Conservation (phyloP, 2,113 vertebrate genomes). For the Thryonomys swinderianus region DNA sequence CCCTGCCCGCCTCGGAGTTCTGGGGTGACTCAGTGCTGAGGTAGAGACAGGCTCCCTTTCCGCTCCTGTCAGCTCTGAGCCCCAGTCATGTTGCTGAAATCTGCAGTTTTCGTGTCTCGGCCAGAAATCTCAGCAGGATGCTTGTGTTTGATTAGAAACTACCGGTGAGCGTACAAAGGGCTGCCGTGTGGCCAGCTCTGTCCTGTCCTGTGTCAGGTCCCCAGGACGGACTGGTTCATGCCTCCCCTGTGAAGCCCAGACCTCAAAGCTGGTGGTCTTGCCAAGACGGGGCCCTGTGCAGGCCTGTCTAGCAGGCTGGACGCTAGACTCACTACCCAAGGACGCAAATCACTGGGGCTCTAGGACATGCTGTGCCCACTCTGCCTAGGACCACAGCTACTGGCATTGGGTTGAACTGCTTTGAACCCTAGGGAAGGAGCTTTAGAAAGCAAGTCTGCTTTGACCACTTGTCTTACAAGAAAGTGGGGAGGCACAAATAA, state of each 20-base stretch:
- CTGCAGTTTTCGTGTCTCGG: neutral
- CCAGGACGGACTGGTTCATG: neutral
- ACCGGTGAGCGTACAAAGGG: rapidly evolving
- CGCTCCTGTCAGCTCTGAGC: neutral
- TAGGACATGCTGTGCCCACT: neutral
- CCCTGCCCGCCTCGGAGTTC: neutral
- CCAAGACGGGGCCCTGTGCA: neutral
- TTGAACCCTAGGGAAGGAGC: neutral
- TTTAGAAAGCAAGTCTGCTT: neutral
- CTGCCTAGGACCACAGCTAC: neutral
- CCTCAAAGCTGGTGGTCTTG: neutral
- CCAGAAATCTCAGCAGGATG: no score
- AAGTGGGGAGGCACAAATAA: rapidly evolving
- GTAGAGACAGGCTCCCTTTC: neutral
- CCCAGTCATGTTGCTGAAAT: rapidly evolving
- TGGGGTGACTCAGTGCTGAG: rapidly evolving
- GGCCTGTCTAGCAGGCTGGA: neutral
- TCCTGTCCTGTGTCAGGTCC: rapidly evolving
- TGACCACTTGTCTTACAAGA: neutral
- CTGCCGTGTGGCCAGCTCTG: rapidly evolving
- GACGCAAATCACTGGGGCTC: rapidly evolving
- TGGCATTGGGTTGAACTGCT: neutral
- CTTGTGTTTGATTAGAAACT: neutral
- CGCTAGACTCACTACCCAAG: no score
- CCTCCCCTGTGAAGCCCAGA: neutral